phyloP scores from a whole-genome alignment of 1,140 invertebrate species.

The Euschistus heros region DNA sequence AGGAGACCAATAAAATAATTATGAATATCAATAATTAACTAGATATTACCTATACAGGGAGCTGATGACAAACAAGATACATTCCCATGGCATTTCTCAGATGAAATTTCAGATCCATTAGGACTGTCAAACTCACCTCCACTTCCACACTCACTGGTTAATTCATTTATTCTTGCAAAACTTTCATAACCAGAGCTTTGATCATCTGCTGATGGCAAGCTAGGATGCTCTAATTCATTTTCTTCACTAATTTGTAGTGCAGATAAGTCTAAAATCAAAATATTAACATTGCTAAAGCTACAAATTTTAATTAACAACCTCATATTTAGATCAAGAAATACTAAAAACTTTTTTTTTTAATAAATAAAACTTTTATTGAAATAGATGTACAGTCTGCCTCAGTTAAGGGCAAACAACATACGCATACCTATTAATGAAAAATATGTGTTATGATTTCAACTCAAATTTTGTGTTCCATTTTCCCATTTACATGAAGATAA shows the following conservation, averaged over 20 bases:
- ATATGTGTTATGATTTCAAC: too few relatives aligned
- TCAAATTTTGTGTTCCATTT: too few relatives aligned
- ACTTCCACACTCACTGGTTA: slow-evolving; percentile 24
- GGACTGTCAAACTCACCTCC: slow-evolving; percentile 27
- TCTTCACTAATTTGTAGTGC: slow-evolving; percentile 1
- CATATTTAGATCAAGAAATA: too few relatives aligned
- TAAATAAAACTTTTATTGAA: too few relatives aligned
- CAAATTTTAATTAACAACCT: too few relatives aligned
- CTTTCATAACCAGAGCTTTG: slow-evolving; percentile 78
- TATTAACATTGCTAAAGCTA: too few relatives aligned
- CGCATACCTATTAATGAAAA: too few relatives aligned
- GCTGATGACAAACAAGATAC: slow-evolving; percentile 35
- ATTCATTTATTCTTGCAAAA: slow-evolving; percentile 49
- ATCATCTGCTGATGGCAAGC: slow-evolving; percentile 60
- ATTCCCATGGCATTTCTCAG: slow-evolving; percentile 8
- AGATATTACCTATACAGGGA: slow-evolving; percentile 33
- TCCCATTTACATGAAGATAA: too few relatives aligned
- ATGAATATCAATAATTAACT: background rate
- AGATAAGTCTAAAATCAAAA: slow-evolving; percentile 11
- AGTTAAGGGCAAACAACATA: too few relatives aligned
- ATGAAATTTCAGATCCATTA: slow-evolving; percentile 22
- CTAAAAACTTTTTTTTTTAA: too few relatives aligned
- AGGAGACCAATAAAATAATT: too few relatives aligned
- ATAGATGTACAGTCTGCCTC: too few relatives aligned
- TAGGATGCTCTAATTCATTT: slow-evolving; percentile 35